Conservation (phyloP, 2,797 vertebrate species). For the Gambelia wislizenii region DNA sequence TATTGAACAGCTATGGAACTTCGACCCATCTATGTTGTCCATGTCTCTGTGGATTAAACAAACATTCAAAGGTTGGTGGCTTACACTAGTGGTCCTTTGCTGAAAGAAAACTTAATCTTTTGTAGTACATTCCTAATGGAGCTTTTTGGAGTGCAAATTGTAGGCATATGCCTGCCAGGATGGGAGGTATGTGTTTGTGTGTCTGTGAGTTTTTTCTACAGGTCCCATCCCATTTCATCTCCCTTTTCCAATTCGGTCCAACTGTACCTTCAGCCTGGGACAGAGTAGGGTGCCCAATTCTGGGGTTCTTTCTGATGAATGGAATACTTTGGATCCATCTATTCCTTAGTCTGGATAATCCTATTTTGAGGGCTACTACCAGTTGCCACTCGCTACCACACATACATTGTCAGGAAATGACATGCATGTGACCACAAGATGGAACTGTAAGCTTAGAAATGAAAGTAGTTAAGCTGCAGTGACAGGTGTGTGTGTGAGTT, state of each 20-base stretch:
- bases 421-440: too few relatives aligned
- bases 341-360: not conserved
- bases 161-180: not conserved
- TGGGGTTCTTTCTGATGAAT: not conserved
- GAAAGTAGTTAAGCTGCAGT: too few relatives aligned
- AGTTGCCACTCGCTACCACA: not conserved
- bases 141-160: not conserved
- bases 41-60: not conserved
- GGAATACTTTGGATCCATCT: not conserved
- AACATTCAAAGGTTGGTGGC: not conserved
- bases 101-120: not conserved
- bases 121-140: not conserved
- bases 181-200: not conserved
- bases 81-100: not conserved
- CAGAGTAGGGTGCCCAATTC: not conserved
- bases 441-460: too few relatives aligned
- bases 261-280: not conserved
- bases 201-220: not conserved
- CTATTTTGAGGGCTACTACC: not conserved
- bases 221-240: too few relatives aligned
- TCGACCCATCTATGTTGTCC: not conserved
- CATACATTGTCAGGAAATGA: too few relatives aligned
- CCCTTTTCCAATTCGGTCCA: too few relatives aligned
- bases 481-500: too few relatives aligned
- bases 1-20: not conserved